A percentile compares a stretch with the other conserved stretches of the same genome.
These are phyloP conservation scores for Ryuthela nishihirai DNA, from an alignment of 2,888 invertebrate genomes.

Conservation along the genomic window DNA sequence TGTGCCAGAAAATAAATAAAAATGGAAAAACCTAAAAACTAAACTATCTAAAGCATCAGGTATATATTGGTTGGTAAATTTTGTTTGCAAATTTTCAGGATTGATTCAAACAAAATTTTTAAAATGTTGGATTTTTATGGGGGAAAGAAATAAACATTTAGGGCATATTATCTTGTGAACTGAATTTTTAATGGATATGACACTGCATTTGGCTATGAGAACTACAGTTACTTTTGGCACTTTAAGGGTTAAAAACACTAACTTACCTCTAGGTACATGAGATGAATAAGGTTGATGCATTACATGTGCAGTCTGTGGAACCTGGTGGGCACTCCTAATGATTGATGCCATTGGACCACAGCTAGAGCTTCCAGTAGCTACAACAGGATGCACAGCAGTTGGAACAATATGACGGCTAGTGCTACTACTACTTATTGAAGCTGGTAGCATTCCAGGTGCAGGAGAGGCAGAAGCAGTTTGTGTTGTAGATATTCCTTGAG, in stretches of 20 bases:
- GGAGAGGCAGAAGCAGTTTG: slow-evolving; percentile 5
- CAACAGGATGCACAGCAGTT: slow-evolving; percentile 28
- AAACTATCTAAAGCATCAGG: too few relatives aligned
- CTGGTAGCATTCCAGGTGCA: slow-evolving; percentile 20
- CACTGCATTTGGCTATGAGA: too few relatives aligned
- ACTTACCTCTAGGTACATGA: slow-evolving; percentile 36
- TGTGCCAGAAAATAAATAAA: too few relatives aligned
- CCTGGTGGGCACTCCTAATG: slow-evolving; percentile 30
- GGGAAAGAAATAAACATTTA: too few relatives aligned
- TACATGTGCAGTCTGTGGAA: slow-evolving; percentile 24
- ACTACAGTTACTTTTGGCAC: too few relatives aligned
- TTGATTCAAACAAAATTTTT: too few relatives aligned
- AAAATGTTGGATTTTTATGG: too few relatives aligned
- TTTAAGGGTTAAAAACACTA: background rate
- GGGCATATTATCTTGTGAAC: background rate
- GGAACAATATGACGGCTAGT: slow-evolving; percentile 24
- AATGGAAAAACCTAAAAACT: too few relatives aligned
- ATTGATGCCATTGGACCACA: slow-evolving; percentile 31
- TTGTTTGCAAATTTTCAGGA: too few relatives aligned
- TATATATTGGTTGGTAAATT: too few relatives aligned
- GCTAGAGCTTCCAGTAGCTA: slow-evolving; percentile 14
- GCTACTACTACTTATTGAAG: slow-evolving; percentile 14
- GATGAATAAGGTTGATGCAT: slow-evolving; percentile 28
- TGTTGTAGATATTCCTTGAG: slow-evolving; percentile 10
- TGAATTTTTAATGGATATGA: too few relatives aligned